phyloP scores from a whole-genome alignment of 2,888 invertebrate genomes.

The Caenorhabditis sulstoni region DNA sequence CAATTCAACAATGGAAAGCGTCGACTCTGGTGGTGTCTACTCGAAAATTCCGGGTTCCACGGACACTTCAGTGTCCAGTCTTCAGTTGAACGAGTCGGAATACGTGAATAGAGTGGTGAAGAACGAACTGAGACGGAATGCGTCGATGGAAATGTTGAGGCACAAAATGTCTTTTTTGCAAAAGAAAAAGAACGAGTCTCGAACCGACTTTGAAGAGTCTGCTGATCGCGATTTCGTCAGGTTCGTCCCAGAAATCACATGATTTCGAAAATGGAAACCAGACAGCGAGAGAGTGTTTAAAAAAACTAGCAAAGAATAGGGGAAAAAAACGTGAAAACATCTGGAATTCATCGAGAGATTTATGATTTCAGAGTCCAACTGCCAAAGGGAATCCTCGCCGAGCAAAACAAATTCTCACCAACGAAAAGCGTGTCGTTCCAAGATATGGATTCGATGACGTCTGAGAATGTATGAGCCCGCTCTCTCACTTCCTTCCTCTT shows the following conservation, averaged over 20 bases:
- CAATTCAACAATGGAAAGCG: constrained; percentile 63
- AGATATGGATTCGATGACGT: constrained; percentile 49
- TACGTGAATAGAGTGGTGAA: constrained; percentile 56
- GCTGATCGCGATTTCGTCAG: constrained; percentile 54
- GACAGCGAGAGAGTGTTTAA: background rate
- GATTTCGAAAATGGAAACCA: too few relatives aligned
- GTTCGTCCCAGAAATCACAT: constrained; percentile 13
- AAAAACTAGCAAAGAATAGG: background rate
- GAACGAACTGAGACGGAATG: constrained; percentile 55
- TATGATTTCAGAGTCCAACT: constrained; percentile 54
- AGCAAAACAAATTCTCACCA: constrained; percentile 57
- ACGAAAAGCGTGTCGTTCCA: constrained; percentile 60
- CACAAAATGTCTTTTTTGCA: constrained; percentile 59
- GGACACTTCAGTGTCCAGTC: constrained; percentile 56
- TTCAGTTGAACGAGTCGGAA: constrained; percentile 53
- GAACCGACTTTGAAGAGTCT: constrained; percentile 52
- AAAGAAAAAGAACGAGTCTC: constrained; percentile 59
- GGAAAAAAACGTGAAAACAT: background rate
- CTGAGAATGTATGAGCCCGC: constrained; percentile 48
- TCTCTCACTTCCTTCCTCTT: background rate
- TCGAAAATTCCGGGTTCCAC: constrained; percentile 55
- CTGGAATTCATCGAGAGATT: constrained; percentile 14
- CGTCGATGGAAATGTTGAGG: constrained; percentile 55
- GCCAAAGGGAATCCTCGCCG: constrained; percentile 51
- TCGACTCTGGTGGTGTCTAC: constrained; percentile 57